A percentile compares a stretch with the other conserved stretches of the same genome.
phyloP scores from a whole-genome alignment of 1,140 invertebrate species.

The Drosophila sulfurigaster region DNA sequence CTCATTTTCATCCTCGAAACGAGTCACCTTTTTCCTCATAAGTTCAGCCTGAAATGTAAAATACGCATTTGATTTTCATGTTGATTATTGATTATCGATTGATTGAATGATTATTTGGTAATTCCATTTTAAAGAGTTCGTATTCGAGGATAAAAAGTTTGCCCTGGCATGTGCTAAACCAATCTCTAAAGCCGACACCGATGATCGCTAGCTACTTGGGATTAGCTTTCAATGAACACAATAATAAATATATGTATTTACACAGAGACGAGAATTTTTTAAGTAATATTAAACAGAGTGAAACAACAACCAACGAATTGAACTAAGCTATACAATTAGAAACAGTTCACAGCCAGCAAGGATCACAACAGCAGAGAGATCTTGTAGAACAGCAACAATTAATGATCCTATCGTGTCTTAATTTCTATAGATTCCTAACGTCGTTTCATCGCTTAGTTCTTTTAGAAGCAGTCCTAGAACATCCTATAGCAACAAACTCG shows the following conservation, averaged over 20 bases:
- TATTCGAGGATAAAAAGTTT: constrained; percentile 78
- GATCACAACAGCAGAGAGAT: background rate
- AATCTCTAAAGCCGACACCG: constrained; percentile 16
- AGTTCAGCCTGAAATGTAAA: constrained; percentile 89
- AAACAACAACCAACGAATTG: constrained; percentile 5
- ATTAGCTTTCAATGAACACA: constrained; percentile 29
- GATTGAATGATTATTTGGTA: background rate
- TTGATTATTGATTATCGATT: constrained; percentile 38
- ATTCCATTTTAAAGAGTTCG: constrained; percentile 34
- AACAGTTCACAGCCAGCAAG: constrained; percentile 21
- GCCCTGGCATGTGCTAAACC: constrained; percentile 28
- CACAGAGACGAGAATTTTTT: constrained; percentile 16
- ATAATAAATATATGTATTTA: constrained; percentile 2
- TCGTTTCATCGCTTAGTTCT: too few relatives aligned
- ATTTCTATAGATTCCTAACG: background rate
- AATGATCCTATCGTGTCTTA: background rate
- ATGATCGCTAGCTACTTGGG: constrained; percentile 22
- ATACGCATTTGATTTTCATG: constrained; percentile 60
- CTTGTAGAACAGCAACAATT: too few relatives aligned
- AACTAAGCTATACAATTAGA: constrained; percentile 22
- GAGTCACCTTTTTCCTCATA: constrained; percentile 93
- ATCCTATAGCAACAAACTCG: too few relatives aligned
- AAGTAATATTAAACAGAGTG: constrained; percentile 17
- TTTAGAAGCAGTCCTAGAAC: too few relatives aligned
- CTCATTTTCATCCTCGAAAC: constrained; percentile 97